Conservation (phyloP, 2,888 invertebrate genomes). For the Caprella mutica region DNA sequence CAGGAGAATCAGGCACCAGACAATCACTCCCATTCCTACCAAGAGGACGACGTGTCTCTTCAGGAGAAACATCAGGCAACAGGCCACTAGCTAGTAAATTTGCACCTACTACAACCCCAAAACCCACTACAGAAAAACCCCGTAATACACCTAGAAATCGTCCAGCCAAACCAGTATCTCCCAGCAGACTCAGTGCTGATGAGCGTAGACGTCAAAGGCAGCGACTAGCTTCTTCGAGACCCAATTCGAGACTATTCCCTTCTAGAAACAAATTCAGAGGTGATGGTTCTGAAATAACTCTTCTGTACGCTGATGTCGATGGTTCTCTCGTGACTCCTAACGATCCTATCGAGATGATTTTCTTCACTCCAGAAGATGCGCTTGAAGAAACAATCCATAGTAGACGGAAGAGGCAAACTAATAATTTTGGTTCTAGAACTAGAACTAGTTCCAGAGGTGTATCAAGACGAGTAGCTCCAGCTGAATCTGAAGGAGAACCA, state of each 20-base stretch:
- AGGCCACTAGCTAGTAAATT: background rate
- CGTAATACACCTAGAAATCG: background rate
- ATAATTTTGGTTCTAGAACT: conserved; percentile 1
- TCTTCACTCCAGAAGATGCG: conserved; percentile 3
- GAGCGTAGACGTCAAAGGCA: conserved; percentile 6
- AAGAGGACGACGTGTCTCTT: background rate
- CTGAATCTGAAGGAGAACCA: background rate
- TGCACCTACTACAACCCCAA: background rate
- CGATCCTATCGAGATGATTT: conserved; percentile 5
- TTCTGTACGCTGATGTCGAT: conserved; percentile 5
- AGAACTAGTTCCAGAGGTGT: background rate
- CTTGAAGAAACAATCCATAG: background rate
- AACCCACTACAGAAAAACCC: background rate
- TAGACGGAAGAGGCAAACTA: background rate
- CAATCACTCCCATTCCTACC: conserved; percentile 22
- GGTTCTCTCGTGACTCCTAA: background rate
- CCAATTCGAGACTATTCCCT: conserved; percentile 4
- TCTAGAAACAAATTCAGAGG: background rate
- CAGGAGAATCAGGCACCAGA: conserved; percentile 12
- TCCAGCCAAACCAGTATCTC: background rate
- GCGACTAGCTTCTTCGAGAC: background rate
- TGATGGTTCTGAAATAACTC: conserved; percentile 2
- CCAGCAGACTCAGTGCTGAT: background rate
- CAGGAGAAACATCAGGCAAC: background rate
- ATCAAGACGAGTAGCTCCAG: background rate